These are phyloP conservation scores for Phasianus colchicus DNA, from an alignment of 2,113 vertebrate species.

Conservation along the genomic window DNA sequence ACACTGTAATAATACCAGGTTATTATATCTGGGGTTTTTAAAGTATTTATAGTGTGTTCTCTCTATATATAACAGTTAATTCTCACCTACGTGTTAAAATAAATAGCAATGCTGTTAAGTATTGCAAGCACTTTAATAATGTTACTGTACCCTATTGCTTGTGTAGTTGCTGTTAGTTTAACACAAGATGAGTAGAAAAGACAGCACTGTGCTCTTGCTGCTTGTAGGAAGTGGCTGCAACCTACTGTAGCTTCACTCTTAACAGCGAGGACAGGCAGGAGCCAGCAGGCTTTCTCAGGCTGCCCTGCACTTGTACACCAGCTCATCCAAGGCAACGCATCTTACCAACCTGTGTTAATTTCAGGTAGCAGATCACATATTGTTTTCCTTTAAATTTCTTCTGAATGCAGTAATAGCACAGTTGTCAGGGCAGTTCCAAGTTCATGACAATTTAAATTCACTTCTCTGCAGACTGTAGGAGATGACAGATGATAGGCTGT, in stretches of 20 bases:
- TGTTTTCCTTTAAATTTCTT: neutral
- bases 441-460: neutral
- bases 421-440: neutral
- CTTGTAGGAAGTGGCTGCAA: neutral
- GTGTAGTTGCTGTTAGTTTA: neutral
- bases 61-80: neutral
- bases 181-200: rapidly evolving
- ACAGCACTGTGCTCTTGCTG: neutral
- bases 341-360: neutral
- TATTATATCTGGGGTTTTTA: neutral
- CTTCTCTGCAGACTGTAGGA: neutral
- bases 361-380: neutral
- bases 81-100: neutral
- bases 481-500: neutral
- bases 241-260: neutral
- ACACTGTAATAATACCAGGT: neutral
- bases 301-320: neutral
- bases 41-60: neutral
- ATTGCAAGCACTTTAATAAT: neutral
- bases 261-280: neutral
- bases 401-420: neutral
- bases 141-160: rapidly evolving
- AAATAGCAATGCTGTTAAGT: neutral
- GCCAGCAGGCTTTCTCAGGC: neutral
- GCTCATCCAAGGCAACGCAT: neutral